Evolutionary conservation across 1,140 invertebrate species (phyloP), one percentile per base, ranked within the genome.

Genomic region (Galendromus occidentalis): DNA sequence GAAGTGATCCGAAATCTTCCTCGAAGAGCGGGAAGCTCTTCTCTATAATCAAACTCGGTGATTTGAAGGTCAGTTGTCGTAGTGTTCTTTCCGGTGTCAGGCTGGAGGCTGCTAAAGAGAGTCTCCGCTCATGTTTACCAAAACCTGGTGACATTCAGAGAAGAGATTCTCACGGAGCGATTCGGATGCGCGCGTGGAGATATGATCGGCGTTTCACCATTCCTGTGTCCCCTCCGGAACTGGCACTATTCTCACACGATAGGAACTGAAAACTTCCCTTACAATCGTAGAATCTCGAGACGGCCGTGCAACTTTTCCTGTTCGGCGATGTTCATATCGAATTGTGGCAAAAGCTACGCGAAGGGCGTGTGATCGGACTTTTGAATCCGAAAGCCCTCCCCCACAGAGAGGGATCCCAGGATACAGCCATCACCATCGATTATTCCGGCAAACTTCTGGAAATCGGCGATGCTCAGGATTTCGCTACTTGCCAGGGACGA

Each of bases 381-480:
- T 25, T 59, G 51, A 59, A 59, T 22, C 25, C 51, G 14, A n/a
- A 33, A 59, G 33, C 33, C n/a, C 22, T 59, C n/a, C 51, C 51
- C 2, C 25, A 59, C 22, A 25, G 51, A 17, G 51, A 59, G 22
- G 51, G 51, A 2, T 59, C 51, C 5, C 51, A 59, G 33, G 51
- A 59, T 22, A 59, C 51, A 14, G 25, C 51, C 25, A 6, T 59
- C 25, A 29, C 51, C 4, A 59, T 59, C 33, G 51, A 59, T 22
- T 33, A 59, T 59, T 25, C 51, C 1, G 51, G 51, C 12, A 59
- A 59, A 25, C 51, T 59, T 59, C 25, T 59, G 51, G 51, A 59
- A 59, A 17, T 59, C 4, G 51, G 51, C 25, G 51, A 59, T 33
- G 51, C 51, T 22, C 51, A 59, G 9, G 51, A 59, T 25, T 59